Conservation (phyloP, 2,113 vertebrate genomes). For the Panthera uncia region DNA sequence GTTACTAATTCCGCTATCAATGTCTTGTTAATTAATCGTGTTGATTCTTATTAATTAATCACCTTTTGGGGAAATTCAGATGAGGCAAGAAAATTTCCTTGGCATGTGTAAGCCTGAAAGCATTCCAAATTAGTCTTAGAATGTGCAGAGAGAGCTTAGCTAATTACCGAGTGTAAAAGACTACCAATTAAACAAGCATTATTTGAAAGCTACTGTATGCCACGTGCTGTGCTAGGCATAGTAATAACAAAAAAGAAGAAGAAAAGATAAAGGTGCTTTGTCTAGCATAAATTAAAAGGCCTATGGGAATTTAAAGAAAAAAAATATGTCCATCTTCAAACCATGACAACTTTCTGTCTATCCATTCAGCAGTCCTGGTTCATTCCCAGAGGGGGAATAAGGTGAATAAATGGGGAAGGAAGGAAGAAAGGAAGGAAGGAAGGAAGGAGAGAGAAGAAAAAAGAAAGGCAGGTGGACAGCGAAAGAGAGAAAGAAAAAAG, state of each 20-base stretch:
- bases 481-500: neutral
- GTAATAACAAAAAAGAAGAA: neutral
- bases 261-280: neutral
- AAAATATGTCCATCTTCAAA: neutral
- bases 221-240: neutral
- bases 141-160: neutral
- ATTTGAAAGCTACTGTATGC: neutral
- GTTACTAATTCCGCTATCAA: neutral
- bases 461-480: neutral
- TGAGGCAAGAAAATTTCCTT: constrained; percentile 11
- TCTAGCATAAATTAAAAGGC: neutral
- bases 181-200: constrained; percentile 6
- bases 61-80: constrained; percentile 31
- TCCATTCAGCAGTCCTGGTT: neutral
- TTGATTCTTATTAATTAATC: constrained; percentile 40
- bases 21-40: neutral
- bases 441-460: neutral
- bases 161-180: neutral
- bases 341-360: neutral
- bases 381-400: neutral
- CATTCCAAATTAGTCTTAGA: constrained; percentile 15
- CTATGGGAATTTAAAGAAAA: neutral
- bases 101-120: neutral
- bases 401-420: neutral
- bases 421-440: no score